Evolutionary conservation across 2,113 vertebrate species (phyloP), one percentile per base, ranked within the genome.

Genomic region (Monopterus albus): DNA sequence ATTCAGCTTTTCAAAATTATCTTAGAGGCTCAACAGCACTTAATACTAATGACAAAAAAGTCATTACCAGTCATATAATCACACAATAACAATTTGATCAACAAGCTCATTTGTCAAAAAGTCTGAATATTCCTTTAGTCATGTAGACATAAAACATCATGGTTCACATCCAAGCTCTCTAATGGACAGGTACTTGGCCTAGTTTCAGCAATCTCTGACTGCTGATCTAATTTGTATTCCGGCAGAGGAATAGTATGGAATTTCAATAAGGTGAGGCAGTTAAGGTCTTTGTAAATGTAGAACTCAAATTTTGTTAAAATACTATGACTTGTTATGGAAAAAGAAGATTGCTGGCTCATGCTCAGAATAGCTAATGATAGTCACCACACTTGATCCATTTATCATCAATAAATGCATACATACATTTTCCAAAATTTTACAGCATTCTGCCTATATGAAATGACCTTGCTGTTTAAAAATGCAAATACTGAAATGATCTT

Each of bases 121-220:
- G n/a, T n/a, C n/a, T n/a, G n/a, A n/a, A 42, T 47, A 42, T 58
- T 72, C 28, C 38, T 64, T 73, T 62, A 55, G 68, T 77, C 70
- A 71, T 67, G 49, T 10, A 18, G 51, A 73, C 38, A 50, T 77
- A 65, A 78, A 66, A 49, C 28, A 55, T 38, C 11, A 28, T 74
- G 78, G 73, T 74, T 53, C 11, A 26, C 11, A 40, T 74, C 78
- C 82, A 78, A 67, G 50, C 55, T 80, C 55, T 47, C 50, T 63
- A 67, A 74, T 78, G 59, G 60, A 74, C 55, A 49, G 65, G 29
- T 51, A 55, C 40, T 33, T 70, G 73, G 82, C 74, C 52, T 36
- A 31, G 18, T 57, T 81, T 78, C 52, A 59, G 8, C 5, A 0
- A 68, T 59, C 56, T 66, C n/a, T 78, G 56, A 78, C 59, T 74